Evolutionary conservation across 2,888 invertebrate genomes (phyloP), one percentile per base, ranked within the genome.

Genomic region (Dasysyrphus tricinctus): DNA sequence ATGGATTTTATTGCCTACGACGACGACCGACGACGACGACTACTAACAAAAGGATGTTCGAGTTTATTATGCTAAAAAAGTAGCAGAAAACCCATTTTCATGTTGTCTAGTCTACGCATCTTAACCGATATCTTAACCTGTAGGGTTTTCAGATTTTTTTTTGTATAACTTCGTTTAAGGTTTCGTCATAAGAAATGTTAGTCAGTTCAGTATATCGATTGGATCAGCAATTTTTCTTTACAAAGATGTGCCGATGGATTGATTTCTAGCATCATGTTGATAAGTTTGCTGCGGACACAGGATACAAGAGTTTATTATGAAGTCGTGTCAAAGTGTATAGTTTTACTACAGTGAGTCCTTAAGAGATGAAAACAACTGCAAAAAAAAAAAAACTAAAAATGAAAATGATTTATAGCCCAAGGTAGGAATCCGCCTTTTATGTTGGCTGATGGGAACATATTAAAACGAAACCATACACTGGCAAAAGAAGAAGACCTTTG

Each of bases 321-420:
- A 37, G 61, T 39, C 12, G 29, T 65, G 65, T 65, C 65, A 65
- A 65, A 65, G 47, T 65, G 29, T 47, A 47, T 32, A 63, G 51
- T 24, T 51, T 51, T 51, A 51, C 51, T 51, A 54, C 24, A 49
- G 54, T 54, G 54, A 54, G 29, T 29, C 29, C 54, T 29, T 29
- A 11, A 16, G 47, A 14, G 19, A 24, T 14, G 1, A 7, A 61
- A 24, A 24, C 24, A 24, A 3, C 24, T n/a, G n/a, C n/a, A n/a
- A n/a, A n/a, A n/a, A n/a, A 61, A 14, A 39, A 39, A 39, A 19
- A 37, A 37, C 5, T 8, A 11, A 59, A 59, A 11, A 19, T 2
- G 14, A 19, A 34, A 65, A 65, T 65, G 65, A 82, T 59, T 74
- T 74, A 79, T 70, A 69, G 61, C 83, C 79, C 59, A 63, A 70